phyloP scores from a whole-genome alignment of 1,140 invertebrate genomes.

The Drosophila repleta region DNA sequence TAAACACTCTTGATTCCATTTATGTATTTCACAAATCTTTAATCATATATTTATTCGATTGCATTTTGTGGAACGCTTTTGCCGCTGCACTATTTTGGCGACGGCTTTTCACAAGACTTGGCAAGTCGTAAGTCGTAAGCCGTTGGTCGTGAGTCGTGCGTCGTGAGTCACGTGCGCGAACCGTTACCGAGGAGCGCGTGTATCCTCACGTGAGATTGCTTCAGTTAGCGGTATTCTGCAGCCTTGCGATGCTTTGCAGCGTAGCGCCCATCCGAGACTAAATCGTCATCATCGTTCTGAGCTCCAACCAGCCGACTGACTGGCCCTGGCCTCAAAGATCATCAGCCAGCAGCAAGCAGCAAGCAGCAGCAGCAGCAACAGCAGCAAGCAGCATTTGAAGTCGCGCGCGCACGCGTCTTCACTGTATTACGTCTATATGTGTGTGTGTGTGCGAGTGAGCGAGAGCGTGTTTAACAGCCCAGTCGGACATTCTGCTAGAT shows the following conservation, averaged over 20 bases:
- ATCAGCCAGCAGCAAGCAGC: slow-evolving; percentile 38
- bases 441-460: slow-evolving; percentile 21
- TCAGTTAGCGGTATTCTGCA: slow-evolving; percentile 46
- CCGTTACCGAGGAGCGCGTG: slow-evolving; percentile 39
- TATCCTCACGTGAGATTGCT: slow-evolving; percentile 17
- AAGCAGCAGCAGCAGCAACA: slow-evolving; percentile 33
- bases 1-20: not conserved
- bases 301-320: slow-evolving; percentile 65
- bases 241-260: slow-evolving; percentile 72
- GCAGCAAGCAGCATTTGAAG: slow-evolving; percentile 54
- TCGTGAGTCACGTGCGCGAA: slow-evolving; percentile 56
- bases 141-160: slow-evolving; percentile 14
- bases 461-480: slow-evolving; percentile 8
- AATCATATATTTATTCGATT: not conserved
- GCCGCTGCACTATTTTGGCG: slow-evolving; percentile 35
- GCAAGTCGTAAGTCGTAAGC: slow-evolving; percentile 26
- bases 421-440: slow-evolving; percentile 8
- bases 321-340: slow-evolving; percentile 79
- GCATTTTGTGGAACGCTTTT: slow-evolving; percentile 1
- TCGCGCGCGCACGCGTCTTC: slow-evolving; percentile 71
- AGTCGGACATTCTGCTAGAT: too few relatives aligned
- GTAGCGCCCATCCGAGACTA: slow-evolving; percentile 79
- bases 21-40: slow-evolving; percentile 2
- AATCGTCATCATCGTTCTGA: slow-evolving; percentile 73
- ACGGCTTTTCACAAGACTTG: slow-evolving; percentile 48